Base-by-base conservation (phyloP, 2,888 invertebrate genomes). In the Cheilosia pagana region DNA sequence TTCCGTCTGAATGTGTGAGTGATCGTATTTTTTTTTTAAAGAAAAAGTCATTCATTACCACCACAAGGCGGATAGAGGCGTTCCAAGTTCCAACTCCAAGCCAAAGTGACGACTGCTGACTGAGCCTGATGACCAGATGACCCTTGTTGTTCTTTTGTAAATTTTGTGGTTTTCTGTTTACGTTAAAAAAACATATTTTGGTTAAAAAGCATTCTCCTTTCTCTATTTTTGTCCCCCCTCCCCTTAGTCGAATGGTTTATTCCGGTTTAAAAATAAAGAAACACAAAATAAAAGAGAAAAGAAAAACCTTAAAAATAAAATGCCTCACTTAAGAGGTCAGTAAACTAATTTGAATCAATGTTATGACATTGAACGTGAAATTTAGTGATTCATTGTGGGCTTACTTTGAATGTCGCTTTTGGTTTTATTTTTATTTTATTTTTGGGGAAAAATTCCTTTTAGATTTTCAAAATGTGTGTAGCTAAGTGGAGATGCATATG, bases 321-420 rank as follows among this genome's bases (percentile, higher is more conserved):
- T 43, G 19, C 28, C 62, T 74, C 74, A 67, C 52, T 79, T 65
- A 83, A 45, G 79, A 63, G 83, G 83, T 83, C 83, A 83, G 78
- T 83, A 74, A 83, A 79, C 83, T 74, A 70, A 72, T 72, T 74
- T 63, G 50, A 78, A 62, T 77, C 78, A 82, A 72, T 74, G 72
- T 68, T 82, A 78, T 82, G 63, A 75, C 68, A 70, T 81, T 76
- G 77, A 67, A 72, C 59, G 71, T 68, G 67, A 72, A 65, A 59
- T 65, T 35, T 25, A 45, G 62, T 70, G 76, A 77, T 25, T 77
- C 62, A 55, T 43, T 48, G 53, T 43, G 19, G 8, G 48, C 23
- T 10, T 16, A 39, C 23, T 7, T 50, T 67, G 53, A 28, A 10
- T 23, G 50, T 50, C 12, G 21, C 8, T 48, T 21, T 23, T 12